These are phyloP conservation scores for Tetramorium simillimum DNA, from an alignment of 1,140 invertebrate species.

Conservation along the genomic window DNA sequence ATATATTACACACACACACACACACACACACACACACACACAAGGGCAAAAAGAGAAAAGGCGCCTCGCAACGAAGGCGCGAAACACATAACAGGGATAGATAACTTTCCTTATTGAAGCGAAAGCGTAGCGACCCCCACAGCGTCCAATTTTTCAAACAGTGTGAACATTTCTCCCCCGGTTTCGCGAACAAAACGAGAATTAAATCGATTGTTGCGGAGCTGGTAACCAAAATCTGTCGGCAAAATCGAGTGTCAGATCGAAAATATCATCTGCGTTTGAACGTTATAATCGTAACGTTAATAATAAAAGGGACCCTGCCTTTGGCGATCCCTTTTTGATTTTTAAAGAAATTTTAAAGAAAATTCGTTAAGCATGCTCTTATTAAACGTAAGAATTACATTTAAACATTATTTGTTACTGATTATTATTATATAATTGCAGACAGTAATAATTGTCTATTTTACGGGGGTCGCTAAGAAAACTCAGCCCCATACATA, in stretches of 20 bases:
- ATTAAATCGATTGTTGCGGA: neutral
- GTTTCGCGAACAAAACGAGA: neutral
- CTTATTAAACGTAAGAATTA: neutral
- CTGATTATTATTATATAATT: neutral
- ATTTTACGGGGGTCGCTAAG: constrained; percentile 11
- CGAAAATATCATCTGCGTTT: neutral
- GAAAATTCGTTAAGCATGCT: neutral
- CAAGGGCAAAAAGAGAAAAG: neutral
- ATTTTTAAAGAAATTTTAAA: too few species aligned
- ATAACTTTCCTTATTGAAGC: neutral
- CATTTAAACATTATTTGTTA: neutral
- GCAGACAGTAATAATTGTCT: neutral
- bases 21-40: constrained; percentile 22
- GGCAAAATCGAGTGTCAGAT: neutral
- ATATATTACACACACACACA: constrained; percentile 21
- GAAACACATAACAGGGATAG: neutral
- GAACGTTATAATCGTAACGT: neutral
- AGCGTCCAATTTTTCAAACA: neutral
- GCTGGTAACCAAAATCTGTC: neutral
- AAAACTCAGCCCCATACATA: neutral
- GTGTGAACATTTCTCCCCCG: neutral
- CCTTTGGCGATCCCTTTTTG: neutral
- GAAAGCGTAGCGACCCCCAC: constrained; percentile 21
- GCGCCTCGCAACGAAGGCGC: neutral
- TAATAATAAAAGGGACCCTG: neutral